Evolutionary conservation across 2,797 vertebrate species (phyloP), one percentile per base, ranked within the genome.

Genomic region (Rhynchotus rufescens): DNA sequence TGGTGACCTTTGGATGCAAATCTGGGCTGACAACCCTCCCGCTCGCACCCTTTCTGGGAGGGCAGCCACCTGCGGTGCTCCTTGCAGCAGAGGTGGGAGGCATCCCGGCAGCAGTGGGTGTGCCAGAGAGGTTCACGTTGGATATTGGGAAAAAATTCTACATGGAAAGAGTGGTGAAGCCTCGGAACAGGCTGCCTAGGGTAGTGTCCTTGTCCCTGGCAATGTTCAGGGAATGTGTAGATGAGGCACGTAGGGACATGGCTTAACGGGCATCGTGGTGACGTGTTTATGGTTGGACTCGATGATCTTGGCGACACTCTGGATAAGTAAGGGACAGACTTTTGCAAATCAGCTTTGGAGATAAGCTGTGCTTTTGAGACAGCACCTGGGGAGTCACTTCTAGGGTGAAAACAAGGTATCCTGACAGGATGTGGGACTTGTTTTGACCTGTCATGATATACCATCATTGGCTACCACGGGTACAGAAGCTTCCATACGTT

Each of bases 1-100:
- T 32, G 71, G 71, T 38, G 92, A 95, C 94, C 93, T 96, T 92
- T 91, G 84, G 86, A 89, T 94, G 93, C 95, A 95, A 93, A 93
- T 96, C 90, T 89, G 81, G 2, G 0, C 82, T 91, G 90, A 90
- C 10, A 4, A 85, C 80, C 86, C 90, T 92, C 84, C 77, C 9
- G 10, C 59, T 89, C 85, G 81, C 21, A 0, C 47, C 77, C 90
- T 87, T 95, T 87, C 30, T 90, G 86, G 92, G 6, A 1, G 64
- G 42, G 82, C 56, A 87, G 82, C 88, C 86, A 84, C 87, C 80
- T 91, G 84, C 3, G 3, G 49, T 71, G 49, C n/a, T 95, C 71
- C 79, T 65, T 40, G 84, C 0, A 4, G 80, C 2, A 1, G 72
- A 47, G 73, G 36, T 19, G 3, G 76, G 28, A 88, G 75, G 61